Evolutionary conservation across 2,888 invertebrate species (phyloP), one percentile per base, ranked within the genome.

Genomic region (Mallateleia sp.): DNA sequence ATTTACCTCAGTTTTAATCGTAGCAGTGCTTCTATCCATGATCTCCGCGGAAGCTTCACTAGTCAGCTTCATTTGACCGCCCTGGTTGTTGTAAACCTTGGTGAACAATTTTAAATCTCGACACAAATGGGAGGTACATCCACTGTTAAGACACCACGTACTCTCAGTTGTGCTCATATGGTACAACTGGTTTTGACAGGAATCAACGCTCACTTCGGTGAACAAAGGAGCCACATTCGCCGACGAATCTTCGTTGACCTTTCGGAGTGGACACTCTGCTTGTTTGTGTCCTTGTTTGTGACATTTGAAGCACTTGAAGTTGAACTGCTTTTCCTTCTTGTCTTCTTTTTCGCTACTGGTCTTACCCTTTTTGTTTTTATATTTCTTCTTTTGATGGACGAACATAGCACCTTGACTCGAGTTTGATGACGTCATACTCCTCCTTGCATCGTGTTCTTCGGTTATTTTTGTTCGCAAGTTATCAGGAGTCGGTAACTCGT

Each of bases 401-500:
- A 34, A 45, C 71, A 72, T 58, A 14, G 71, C 71, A 8, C 71
- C 45, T 45, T 72, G 58, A 45, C 45, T 22, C 7, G 58, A 20
- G 3, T 8, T 69, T 8, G 54, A 54, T n/a, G 54, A 8, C 9
- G 28, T 42, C 18, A 24, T 15, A 42, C 9, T 56, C n/a, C 42
- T 71, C 15, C 64, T 58, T 28, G 80, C 80, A 24, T 80, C 72
- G 24, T 54, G 5, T 38, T 80, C 72, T 18, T 75, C 82, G 11
- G 20, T 42, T 11, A 72, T 64, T 20, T 81, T 80, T 9, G 66
- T 72, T 8, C 66, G 38, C 45, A 88, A 42, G 4, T 60, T 67
- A 45, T 88, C 85, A 0, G 74, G 77, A 14, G 28, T 77, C 25
- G 85, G 87, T 14, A 81, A 50, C 14, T 60, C 42, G 42, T 87